phyloP scores from a whole-genome alignment of 2,797 vertebrate species.

The Scolopax bukidnonensis region DNA sequence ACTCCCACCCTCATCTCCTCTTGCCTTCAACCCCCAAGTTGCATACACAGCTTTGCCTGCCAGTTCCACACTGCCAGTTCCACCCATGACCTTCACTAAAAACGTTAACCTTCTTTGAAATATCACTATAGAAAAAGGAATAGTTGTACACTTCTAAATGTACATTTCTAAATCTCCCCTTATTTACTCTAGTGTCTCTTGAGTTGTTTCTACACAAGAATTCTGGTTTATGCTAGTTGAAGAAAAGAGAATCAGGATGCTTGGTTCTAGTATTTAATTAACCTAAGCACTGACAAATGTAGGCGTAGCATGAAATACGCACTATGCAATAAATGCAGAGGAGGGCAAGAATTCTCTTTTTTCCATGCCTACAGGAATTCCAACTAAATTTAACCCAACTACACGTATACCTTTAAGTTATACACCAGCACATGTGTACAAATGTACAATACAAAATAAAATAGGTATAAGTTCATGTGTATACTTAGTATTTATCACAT shows the following conservation, averaged over 20 bases:
- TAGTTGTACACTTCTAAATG: background rate
- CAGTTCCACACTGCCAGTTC: too few species aligned
- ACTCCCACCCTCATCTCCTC: background rate
- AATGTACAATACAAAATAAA: background rate
- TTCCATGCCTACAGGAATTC: background rate
- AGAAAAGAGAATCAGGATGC: background rate
- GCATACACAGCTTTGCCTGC: accelerated
- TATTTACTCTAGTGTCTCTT: background rate
- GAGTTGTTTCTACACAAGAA: background rate
- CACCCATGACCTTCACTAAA: background rate
- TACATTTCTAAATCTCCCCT: background rate
- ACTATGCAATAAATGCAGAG: background rate
- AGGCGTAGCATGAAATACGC: background rate
- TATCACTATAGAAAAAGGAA: accelerated
- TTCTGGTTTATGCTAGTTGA: background rate
- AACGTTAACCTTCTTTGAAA: background rate
- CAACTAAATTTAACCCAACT: background rate
- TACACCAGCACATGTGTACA: background rate
- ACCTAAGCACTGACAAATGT: background rate
- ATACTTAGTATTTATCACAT: background rate
- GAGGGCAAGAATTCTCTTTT: background rate
- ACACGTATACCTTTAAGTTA: background rate
- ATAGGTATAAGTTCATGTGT: background rate
- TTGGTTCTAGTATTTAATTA: background rate
- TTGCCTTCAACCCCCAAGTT: background rate